Evolutionary conservation across 1,140 invertebrate species (phyloP).

Genomic region (Ephestia elutella): DNA sequence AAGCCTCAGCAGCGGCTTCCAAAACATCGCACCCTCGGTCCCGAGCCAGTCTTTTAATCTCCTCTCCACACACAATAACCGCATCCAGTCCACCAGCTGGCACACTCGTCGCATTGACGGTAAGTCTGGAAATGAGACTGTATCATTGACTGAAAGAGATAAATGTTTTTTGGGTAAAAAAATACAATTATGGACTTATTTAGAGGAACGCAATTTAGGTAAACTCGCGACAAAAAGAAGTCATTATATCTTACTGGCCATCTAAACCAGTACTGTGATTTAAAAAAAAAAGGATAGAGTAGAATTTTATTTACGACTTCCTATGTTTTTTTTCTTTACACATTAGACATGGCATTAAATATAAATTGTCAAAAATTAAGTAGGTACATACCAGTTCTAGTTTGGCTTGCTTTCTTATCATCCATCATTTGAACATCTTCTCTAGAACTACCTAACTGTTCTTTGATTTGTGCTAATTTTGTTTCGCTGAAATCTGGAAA

Average conservation of each 20-base stretch:
- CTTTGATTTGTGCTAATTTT: conserved; percentile 43
- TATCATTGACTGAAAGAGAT: no score
- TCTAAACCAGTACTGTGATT: no score
- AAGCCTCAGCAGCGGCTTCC: conserved; percentile 85
- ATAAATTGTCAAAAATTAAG: no score
- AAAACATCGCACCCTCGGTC: conserved; percentile 84
- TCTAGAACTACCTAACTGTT: conserved; percentile 28
- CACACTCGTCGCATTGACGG: conserved; percentile 69
- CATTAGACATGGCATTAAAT: no score
- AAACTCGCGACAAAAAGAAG: no score
- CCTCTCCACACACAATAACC: conserved; percentile 85
- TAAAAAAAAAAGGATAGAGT: no score
- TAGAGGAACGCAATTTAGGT: no score
- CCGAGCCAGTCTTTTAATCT: conserved; percentile 92
- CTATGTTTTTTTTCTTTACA: no score
- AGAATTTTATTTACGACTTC: no score
- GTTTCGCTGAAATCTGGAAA: conserved; percentile 51
- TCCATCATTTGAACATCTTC: conserved; percentile 48
- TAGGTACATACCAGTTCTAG: conserved; percentile 23
- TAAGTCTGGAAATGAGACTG: conserved; percentile 19
- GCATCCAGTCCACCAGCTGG: conserved; percentile 86
- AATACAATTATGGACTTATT: no score
- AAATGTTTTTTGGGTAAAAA: no score
- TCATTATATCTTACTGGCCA: no score
- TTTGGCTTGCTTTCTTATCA: conserved; percentile 24